These are phyloP conservation scores for Drosophila chauvacae DNA, from an alignment of 1,140 invertebrate genomes.

Conservation along the genomic window DNA sequence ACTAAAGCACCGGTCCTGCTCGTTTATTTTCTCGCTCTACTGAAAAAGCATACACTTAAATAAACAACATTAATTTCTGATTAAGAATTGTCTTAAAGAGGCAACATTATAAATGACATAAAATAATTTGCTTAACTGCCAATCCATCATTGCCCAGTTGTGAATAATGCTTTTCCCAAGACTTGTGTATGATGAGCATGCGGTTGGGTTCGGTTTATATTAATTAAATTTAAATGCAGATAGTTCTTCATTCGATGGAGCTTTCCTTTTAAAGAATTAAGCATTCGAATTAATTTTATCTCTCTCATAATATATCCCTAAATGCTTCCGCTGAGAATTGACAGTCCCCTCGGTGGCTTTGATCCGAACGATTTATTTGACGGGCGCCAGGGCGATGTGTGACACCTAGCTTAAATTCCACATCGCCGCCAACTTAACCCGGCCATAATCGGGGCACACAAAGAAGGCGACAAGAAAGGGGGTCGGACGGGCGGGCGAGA, in stretches of 20 bases:
- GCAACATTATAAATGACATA: not conserved
- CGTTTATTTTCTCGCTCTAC: too few species aligned
- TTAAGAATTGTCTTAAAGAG: not conserved
- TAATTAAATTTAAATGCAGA: conserved; percentile 23
- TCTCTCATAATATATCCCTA: not conserved
- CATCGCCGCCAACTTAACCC: conserved; percentile 14
- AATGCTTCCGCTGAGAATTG: not conserved
- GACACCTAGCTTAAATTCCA: conserved; percentile 16
- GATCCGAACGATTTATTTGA: not conserved
- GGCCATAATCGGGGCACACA: not conserved
- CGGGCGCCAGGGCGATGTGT: not conserved
- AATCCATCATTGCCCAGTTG: not conserved
- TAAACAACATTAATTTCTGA: not conserved
- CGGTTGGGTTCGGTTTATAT: conserved; percentile 1
- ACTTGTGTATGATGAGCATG: conserved; percentile 4
- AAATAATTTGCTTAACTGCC: conserved; percentile 1
- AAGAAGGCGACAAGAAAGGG: not conserved
- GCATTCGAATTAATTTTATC: not conserved
- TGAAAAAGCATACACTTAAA: not conserved
- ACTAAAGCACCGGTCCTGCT: not conserved
- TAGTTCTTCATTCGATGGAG: conserved; percentile 2
- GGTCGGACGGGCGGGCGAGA: not conserved
- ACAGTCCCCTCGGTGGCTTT: not conserved
- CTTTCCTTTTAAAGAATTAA: not conserved
- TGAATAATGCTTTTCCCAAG: not conserved